Evolutionary conservation across 2,113 vertebrate genomes (phyloP).

Genomic region (Apeltes quadracus): DNA sequence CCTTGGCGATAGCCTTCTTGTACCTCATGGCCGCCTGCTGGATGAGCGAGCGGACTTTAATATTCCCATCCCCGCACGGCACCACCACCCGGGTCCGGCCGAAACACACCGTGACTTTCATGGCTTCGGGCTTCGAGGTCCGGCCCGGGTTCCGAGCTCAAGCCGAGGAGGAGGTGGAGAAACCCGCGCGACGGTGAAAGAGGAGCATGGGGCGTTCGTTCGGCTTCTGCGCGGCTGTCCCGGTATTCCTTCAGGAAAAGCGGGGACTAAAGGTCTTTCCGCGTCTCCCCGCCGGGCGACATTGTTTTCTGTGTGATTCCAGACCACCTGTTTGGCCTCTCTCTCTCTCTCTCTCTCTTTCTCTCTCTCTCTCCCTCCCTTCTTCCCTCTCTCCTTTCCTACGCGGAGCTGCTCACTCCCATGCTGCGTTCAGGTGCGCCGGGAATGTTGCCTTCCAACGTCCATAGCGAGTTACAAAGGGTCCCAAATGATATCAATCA

Average conservation of each 20-base stretch:
- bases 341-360: conserved; percentile 23
- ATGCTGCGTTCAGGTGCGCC: conserved; percentile 50
- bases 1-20: conserved; percentile 95
- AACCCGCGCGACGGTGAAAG: conserved; percentile 22
- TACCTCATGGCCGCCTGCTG: conserved; percentile 95
- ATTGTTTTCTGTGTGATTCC: conserved; percentile 67
- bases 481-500: not conserved
- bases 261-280: conserved; percentile 16
- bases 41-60: conserved; percentile 88
- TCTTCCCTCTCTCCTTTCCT: not conserved
- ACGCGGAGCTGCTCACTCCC: conserved; percentile 50
- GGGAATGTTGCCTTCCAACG: not conserved
- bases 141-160: conserved; percentile 50
- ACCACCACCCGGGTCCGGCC: conserved; percentile 95
- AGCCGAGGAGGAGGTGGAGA: conserved; percentile 38
- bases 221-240: conserved; percentile 9
- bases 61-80: conserved; percentile 92
- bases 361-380: conserved; percentile 18
- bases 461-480: not conserved
- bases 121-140: conserved; percentile 57
- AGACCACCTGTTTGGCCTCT: conserved; percentile 76
- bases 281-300: conserved; percentile 58
- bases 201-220: conserved; percentile 51
- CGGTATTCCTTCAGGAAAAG: conserved; percentile 24
- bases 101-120: conserved; percentile 93